phyloP scores from a whole-genome alignment of 2,888 invertebrate species.

The Belgica antarctica region DNA sequence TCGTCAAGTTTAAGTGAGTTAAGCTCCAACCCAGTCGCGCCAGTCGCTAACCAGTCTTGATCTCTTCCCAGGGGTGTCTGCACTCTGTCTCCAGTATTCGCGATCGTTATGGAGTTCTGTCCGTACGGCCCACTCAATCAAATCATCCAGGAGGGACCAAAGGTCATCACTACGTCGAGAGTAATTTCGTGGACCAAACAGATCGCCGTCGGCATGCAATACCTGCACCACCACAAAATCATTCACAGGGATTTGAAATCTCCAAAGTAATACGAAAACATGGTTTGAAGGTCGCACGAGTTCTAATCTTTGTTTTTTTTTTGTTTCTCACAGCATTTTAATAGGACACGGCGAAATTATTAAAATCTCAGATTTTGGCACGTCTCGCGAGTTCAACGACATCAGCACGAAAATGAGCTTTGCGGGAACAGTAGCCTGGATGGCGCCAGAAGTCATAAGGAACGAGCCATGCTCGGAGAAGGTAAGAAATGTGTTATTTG shows the following conservation, averaged over 20 bases:
- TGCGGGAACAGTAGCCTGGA: conserved; percentile 96
- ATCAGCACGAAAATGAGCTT: conserved; percentile 96
- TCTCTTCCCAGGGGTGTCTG: conserved; percentile 76
- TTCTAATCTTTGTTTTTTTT: conserved; percentile 42
- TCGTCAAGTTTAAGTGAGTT: conserved; percentile 66
- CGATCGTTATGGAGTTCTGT: conserved; percentile 98
- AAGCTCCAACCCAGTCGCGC: background rate
- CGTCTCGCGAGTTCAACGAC: conserved; percentile 91
- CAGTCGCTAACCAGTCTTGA: background rate
- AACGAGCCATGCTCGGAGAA: conserved; percentile 96
- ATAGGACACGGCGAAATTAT: conserved; percentile 77
- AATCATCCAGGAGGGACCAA: conserved; percentile 76
- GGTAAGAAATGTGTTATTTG: no score
- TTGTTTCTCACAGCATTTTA: conserved; percentile 65
- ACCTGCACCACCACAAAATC: conserved; percentile 92
- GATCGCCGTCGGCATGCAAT: conserved; percentile 95
- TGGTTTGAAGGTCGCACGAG: background rate
- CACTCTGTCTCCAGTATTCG: conserved; percentile 85
- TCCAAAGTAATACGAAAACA: conserved; percentile 80
- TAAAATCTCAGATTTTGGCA: conserved; percentile 98
- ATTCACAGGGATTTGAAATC: conserved; percentile 98
- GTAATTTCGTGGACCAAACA: conserved; percentile 92
- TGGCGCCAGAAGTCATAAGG: conserved; percentile 98
- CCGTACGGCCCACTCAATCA: conserved; percentile 93
- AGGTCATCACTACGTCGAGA: conserved; percentile 75